Base-by-base conservation (phyloP, 2,113 vertebrate species). In the Tylochromis polylepis region DNA sequence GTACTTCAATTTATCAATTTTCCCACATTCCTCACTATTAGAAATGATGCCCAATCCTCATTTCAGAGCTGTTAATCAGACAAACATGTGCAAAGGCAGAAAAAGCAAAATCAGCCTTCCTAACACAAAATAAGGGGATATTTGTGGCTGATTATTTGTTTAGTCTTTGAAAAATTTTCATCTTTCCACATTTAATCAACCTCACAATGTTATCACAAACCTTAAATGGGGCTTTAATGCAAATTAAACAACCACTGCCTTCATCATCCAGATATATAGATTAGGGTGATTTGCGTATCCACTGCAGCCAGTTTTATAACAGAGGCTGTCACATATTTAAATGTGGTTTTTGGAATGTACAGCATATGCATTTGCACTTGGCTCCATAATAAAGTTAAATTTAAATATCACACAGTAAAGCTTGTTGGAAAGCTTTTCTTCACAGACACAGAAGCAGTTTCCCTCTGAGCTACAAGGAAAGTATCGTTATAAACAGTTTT, bases 371-470 rank as follows among this genome's bases (percentile, higher is more conserved):
- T 90, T 88, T 89, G 4, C 83, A 90, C 85, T 16, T 60, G 56
- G 11, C 56, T 84, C 75, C 38, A 87, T 86, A 29, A 55, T 38
- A 75, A 79, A 53, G 8, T 72, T 11, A 18, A 4, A 82, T 87
- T 82, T 82, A 70, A 82, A 84, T 86, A 75, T 81, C 15, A 77
- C 20, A 82, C 55, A 84, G 6, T 78, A 80, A 83, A 67, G 2
- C 49, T 80, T 88, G 75, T 88, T 80, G 57, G 43, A 87, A 87
- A 89, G 78, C 58, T 85, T 78, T 83, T 86, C 43, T 60, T 60
- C 60, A 75, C n/a, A 72, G 59, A 80, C 65, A 79, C 41, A 84
- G 24, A 82, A 57, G 24, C 36, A 12, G 27, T 29, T 59, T 85
- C 14, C 11, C 1, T 3, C 18, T 34, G 2, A 78, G 31, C 12